A percentile compares a stretch with the other conserved stretches of the same genome.
Evolutionary conservation across 2,797 vertebrate genomes (phyloP).

Genomic region (Decapterus maruadsi): DNA sequence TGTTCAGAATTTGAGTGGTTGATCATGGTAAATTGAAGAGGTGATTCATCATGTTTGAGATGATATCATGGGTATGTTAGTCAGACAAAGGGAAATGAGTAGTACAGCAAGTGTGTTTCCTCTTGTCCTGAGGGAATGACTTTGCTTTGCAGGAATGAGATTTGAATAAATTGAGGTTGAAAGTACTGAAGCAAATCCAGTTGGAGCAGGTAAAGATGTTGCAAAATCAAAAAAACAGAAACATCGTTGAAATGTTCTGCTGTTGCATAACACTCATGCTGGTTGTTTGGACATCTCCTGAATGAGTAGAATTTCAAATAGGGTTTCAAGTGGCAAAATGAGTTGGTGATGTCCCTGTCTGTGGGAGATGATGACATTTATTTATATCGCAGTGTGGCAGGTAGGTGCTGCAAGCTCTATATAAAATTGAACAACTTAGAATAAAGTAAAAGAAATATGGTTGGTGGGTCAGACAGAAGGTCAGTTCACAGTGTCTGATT

Average conservation of each 20-base stretch:
- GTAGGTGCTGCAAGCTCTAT: not conserved
- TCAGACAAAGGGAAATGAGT: slow-evolving; percentile 18
- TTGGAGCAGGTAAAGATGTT: slow-evolving; percentile 44
- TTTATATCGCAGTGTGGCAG: not conserved
- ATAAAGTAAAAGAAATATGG: not conserved
- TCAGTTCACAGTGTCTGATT: not conserved
- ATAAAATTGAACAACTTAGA: not conserved
- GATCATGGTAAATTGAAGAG: slow-evolving; percentile 22
- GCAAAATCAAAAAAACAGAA: slow-evolving; percentile 26
- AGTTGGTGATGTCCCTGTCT: slow-evolving; percentile 18
- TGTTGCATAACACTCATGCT: slow-evolving; percentile 59
- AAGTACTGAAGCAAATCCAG: slow-evolving; percentile 52
- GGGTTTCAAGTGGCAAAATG: slow-evolving; percentile 11
- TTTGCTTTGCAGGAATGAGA: slow-evolving; percentile 43
- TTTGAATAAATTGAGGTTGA: slow-evolving; percentile 41
- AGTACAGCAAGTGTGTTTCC: slow-evolving; percentile 47
- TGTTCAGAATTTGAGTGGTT: slow-evolving; percentile 16
- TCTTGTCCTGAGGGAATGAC: slow-evolving; percentile 44
- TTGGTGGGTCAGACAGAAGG: slow-evolving; percentile 2
- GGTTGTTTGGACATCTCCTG: slow-evolving; percentile 46
- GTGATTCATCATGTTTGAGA: slow-evolving; percentile 31
- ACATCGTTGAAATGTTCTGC: slow-evolving; percentile 32
- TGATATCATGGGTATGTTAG: slow-evolving; percentile 16
- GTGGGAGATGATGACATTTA: slow-evolving; percentile 9
- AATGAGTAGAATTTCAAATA: slow-evolving; percentile 42